These are phyloP conservation scores for Meganola albula DNA, from an alignment of 2,888 invertebrate species.

Conservation along the genomic window DNA sequence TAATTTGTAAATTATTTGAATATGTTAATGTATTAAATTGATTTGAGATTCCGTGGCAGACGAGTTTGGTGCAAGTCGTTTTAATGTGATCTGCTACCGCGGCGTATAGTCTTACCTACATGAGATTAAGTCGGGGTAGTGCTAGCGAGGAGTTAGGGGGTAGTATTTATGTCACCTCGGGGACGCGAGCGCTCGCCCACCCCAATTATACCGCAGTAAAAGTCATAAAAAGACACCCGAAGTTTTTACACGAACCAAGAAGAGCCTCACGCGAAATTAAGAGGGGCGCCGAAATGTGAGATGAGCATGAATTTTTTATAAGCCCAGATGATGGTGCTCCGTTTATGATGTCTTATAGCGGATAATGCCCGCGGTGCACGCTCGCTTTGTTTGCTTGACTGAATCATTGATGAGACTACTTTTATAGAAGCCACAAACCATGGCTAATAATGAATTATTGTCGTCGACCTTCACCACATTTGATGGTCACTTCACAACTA, in stretches of 20 bases:
- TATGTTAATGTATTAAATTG: no score
- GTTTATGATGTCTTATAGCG: conserved; percentile 77
- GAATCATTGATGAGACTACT: conserved; percentile 70
- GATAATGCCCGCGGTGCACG: conserved; percentile 70
- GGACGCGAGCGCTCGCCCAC: conserved; percentile 72
- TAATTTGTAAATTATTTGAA: no score
- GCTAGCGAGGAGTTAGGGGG: conserved; percentile 55
- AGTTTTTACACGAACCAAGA: conserved; percentile 77
- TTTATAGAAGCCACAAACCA: conserved; percentile 61
- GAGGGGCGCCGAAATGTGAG: conserved; percentile 78
- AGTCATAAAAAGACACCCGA: conserved; percentile 79
- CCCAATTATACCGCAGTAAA: conserved; percentile 79
- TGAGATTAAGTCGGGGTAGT: conserved; percentile 71
- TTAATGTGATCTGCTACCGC: conserved; percentile 58
- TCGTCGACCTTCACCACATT: no score
- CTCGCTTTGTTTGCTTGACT: conserved; percentile 61
- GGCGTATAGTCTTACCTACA: conserved; percentile 67
- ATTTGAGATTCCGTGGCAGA: no score
- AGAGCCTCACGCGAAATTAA: conserved; percentile 76
- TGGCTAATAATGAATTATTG: conserved; percentile 72
- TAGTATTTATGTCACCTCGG: conserved; percentile 77
- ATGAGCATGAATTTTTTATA: conserved; percentile 78
- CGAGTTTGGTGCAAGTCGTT: conserved; percentile 48
- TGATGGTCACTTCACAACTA: no score
- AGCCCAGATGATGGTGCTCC: conserved; percentile 75